Base-by-base conservation (phyloP, 2,888 invertebrate genomes). In the Drosophila ezoana region DNA sequence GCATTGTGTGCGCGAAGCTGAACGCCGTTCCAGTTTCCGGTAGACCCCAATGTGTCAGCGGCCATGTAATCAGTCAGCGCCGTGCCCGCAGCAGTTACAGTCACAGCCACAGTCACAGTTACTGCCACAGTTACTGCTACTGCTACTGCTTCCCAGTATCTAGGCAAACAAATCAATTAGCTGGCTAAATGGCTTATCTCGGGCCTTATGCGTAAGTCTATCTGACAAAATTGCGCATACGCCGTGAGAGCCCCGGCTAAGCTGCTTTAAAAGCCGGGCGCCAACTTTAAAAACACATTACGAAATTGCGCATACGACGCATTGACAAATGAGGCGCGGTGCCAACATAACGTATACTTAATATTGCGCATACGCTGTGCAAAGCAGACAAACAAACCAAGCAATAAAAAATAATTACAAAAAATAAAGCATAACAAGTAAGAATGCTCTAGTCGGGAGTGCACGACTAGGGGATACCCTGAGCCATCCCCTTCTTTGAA, bases 11-110 rank as follows among this genome's bases (percentile, higher is more conserved):
- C 28, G 2, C 18, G 23, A 23, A 40, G 54, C 35, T 65, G 66
- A 51, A 53, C 23, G 48, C 48, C 71, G 81, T 41, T 64, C 77
- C 67, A 76, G 47, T 72, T 76, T 60, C 56, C 49, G 48, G 45
- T 11, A 79, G 76, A 79, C 79, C 76, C 71, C 62, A 76, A 79
- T 79, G 79, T 79, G 76, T 74, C 79, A 77, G 61, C 61, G 49
- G 72, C 68, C 54, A 62, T 72, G 81, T 60, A 78, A 78, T 78
- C 81, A 80, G 72, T 78, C 77, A 78, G 66, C 62, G 20, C 47
- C 38, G 40, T 51, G 14, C 23, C 58, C 35, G 28, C 40, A 16
- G 44, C 59, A 49, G 56, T 16, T 20, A 56, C 43, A 16, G 18
- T 38, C 20, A 37, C 48, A 49, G 13, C 20, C 10, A 11, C 18